Percentiles rank a stretch among this genome's conserved stretches.
phyloP scores from a whole-genome alignment of 2,888 invertebrate genomes.

The Tridacna crocea region DNA sequence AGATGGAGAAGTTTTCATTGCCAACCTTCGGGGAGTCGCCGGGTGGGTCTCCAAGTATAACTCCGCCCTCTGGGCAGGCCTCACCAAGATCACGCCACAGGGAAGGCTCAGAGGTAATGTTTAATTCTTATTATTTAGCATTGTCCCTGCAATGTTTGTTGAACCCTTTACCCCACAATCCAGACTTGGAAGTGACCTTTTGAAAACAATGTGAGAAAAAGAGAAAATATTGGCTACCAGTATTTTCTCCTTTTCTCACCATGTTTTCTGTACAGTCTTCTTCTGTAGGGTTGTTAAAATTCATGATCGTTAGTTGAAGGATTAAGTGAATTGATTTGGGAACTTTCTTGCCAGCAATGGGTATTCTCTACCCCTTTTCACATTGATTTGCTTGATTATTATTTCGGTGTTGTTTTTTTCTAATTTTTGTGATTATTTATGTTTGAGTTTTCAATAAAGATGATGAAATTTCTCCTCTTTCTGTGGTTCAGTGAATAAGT shows the following conservation, averaged over 20 bases:
- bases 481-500: no score
- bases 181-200: not conserved
- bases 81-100: constrained; percentile 36
- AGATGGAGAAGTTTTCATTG: constrained; percentile 66
- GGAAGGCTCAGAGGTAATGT: constrained; percentile 23
- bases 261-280: not conserved
- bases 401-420: no score
- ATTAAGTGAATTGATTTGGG: no score
- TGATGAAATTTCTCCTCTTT: no score
- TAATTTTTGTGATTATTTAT: no score
- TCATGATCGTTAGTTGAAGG: no score
- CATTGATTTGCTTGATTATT: no score
- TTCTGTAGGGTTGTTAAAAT: not conserved
- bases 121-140: not conserved
- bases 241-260: not conserved
- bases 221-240: not conserved
- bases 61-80: constrained; percentile 69
- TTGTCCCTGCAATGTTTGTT: not conserved
- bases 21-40: constrained; percentile 80
- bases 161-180: not conserved
- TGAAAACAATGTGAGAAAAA: not conserved
- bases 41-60: constrained; percentile 75
- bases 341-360: no score
- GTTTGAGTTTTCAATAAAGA: no score
- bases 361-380: no score